Percentiles rank a stretch among this genome's conserved stretches.
phyloP scores from a whole-genome alignment of 2,888 invertebrate species.

The Lingula anatina region DNA sequence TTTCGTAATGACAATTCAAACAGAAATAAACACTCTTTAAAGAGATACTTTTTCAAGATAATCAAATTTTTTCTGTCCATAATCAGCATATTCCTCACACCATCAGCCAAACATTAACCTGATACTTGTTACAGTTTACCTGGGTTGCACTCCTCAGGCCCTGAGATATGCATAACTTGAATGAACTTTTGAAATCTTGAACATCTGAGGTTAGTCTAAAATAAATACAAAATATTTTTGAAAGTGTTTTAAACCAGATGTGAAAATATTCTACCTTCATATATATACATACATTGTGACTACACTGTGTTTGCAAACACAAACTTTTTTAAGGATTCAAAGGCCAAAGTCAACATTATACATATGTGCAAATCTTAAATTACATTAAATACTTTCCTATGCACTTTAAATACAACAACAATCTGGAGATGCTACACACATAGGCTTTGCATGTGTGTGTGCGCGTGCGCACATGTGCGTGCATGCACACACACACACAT shows the following conservation, averaged over 20 bases:
- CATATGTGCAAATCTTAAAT: too few species aligned
- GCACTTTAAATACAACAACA: too few species aligned
- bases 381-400: too few species aligned
- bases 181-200: conserved; percentile 95
- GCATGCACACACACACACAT: background rate
- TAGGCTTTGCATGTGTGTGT: background rate
- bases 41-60: too few species aligned
- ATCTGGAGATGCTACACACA: too few species aligned
- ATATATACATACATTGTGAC: too few species aligned
- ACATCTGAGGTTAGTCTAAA: conserved; percentile 82
- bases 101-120: too few species aligned
- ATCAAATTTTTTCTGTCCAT: too few species aligned
- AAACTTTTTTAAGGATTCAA: background rate
- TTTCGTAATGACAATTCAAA: too few species aligned
- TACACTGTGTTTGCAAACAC: background rate
- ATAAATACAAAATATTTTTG: conserved; percentile 14
- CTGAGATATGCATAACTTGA: conserved; percentile 88
- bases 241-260: background rate
- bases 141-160: conserved; percentile 83
- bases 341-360: too few species aligned
- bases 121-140: conserved; percentile 59
- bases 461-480: background rate
- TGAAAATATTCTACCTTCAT: background rate
- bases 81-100: too few species aligned
- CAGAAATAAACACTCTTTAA: too few species aligned